Conservation (phyloP, 2,797 vertebrate species). For the Bovichtus diacanthus region DNA sequence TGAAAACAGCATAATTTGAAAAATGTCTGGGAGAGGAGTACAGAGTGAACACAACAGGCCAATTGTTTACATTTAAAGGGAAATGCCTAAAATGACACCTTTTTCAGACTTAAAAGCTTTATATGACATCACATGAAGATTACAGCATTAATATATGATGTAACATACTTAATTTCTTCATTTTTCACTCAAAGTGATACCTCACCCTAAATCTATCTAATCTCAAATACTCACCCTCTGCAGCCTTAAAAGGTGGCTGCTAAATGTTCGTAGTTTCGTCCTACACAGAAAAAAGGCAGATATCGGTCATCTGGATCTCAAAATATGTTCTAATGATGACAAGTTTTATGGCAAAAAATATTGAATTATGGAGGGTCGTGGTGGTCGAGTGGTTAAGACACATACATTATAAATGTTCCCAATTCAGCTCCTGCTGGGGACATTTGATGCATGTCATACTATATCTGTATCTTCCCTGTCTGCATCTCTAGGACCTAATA, state of each 20-base stretch:
- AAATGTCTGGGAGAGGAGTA: constrained; percentile 58
- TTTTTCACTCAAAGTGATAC: background rate
- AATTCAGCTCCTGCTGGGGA: constrained; percentile 1
- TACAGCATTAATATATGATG: constrained; percentile 7
- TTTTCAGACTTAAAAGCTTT: constrained; percentile 34
- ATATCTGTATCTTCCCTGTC: background rate
- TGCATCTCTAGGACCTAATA: background rate
- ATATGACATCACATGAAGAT: constrained; percentile 16
- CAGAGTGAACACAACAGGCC: constrained; percentile 44
- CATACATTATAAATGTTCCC: constrained; percentile 10
- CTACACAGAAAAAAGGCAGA: background rate
- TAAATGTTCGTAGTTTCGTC: background rate
- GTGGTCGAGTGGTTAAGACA: background rate
- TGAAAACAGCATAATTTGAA: constrained; percentile 69
- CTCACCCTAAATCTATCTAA: background rate
- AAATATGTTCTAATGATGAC: background rate
- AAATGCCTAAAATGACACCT: constrained; percentile 34
- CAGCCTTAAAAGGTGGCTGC: background rate
- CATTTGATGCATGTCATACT: background rate
- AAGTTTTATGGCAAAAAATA: background rate
- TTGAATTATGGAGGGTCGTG: background rate
- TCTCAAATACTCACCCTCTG: background rate
- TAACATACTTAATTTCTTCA: background rate
- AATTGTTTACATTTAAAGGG: constrained; percentile 50
- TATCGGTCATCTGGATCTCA: background rate